These are phyloP conservation scores for Plectropomus leopardus DNA, from an alignment of 2,113 vertebrate species.

Conservation along the genomic window DNA sequence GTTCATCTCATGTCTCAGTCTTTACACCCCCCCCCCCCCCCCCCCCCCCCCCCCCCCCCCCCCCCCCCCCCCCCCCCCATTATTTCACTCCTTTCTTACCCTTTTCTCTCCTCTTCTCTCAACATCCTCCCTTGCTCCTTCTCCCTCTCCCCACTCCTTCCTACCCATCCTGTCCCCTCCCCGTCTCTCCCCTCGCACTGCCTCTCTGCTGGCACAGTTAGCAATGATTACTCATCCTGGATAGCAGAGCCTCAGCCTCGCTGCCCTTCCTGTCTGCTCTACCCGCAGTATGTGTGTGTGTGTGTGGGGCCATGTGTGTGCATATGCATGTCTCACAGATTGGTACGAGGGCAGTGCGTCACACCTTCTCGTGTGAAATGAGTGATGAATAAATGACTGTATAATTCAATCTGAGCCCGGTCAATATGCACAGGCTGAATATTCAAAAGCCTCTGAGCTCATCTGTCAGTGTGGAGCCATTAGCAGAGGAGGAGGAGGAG, in stretches of 20 bases:
- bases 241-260: constrained; percentile 65
- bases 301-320: constrained; percentile 40
- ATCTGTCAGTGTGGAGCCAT: constrained; percentile 62
- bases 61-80: neutral
- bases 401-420: constrained; percentile 71
- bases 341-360: constrained; percentile 69
- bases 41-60: neutral
- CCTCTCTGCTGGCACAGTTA: constrained; percentile 68
- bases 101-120: constrained; percentile 20
- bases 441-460: constrained; percentile 76
- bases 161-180: constrained; percentile 20
- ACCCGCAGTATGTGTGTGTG: constrained; percentile 39
- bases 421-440: constrained; percentile 77
- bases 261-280: constrained; percentile 73
- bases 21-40: neutral
- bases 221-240: constrained; percentile 75
- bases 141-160: constrained; percentile 9
- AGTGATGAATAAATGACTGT: constrained; percentile 80
- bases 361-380: constrained; percentile 76
- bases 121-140: constrained; percentile 41
- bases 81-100: constrained; percentile 14
- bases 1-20: constrained; percentile 10
- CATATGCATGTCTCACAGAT: constrained; percentile 69
- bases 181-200: constrained; percentile 16
- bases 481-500: constrained; percentile 52